phyloP scores from a whole-genome alignment of 2,888 invertebrate species.

The Cephonodes hylas region DNA sequence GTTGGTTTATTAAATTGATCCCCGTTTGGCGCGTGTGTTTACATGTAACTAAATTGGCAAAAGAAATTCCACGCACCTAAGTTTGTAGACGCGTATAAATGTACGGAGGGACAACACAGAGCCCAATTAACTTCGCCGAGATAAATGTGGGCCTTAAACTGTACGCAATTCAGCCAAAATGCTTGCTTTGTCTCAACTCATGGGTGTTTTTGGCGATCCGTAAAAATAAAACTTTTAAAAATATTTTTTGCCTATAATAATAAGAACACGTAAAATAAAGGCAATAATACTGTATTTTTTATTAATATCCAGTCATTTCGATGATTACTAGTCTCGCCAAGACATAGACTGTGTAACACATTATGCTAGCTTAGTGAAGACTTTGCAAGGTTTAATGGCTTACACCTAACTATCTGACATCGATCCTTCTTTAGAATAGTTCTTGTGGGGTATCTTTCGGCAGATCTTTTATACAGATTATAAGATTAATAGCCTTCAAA shows the following conservation, averaged over 20 bases:
- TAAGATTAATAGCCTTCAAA: background rate
- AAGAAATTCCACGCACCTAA: constrained; percentile 29
- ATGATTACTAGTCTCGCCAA: too few species aligned
- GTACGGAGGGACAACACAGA: constrained; percentile 48
- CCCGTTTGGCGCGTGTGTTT: constrained; percentile 22
- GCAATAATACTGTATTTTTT: too few species aligned
- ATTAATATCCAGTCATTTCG: too few species aligned
- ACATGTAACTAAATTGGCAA: constrained; percentile 31
- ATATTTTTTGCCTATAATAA: too few species aligned
- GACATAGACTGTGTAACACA: too few species aligned
- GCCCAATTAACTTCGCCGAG: constrained; percentile 64
- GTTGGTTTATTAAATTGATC: constrained; percentile 31
- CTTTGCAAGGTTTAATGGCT: background rate
- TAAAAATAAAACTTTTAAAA: background rate
- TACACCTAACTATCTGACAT: background rate
- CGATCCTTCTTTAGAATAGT: background rate
- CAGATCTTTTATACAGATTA: background rate
- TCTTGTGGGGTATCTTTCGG: background rate
- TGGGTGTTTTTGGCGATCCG: constrained; percentile 35
- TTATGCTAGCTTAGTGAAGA: background rate
- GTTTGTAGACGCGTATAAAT: constrained; percentile 34
- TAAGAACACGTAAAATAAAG: too few species aligned
- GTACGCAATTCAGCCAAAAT: constrained; percentile 45
- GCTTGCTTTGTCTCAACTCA: constrained; percentile 40
- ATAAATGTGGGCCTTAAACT: constrained; percentile 62